phyloP scores from a whole-genome alignment of 2,113 vertebrate species.

The Nesospiza acunhae region DNA sequence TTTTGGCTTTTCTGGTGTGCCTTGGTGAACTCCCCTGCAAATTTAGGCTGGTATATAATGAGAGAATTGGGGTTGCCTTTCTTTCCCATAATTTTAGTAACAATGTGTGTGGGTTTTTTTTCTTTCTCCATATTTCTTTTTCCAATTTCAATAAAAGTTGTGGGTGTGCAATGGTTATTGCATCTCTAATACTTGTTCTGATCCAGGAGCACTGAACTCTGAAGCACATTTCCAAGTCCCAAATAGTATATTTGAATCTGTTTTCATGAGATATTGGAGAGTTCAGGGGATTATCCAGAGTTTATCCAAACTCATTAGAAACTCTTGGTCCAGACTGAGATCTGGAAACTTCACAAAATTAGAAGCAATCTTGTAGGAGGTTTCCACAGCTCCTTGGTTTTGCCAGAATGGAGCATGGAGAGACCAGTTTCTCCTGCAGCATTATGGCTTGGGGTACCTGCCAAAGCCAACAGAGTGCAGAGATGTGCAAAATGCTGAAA shows the following conservation, averaged over 20 bases:
- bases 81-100: background rate
- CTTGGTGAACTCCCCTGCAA: background rate
- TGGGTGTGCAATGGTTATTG: background rate
- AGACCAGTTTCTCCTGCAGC: background rate
- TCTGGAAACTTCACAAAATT: conserved; percentile 20
- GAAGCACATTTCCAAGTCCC: background rate
- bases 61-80: conserved; percentile 9
- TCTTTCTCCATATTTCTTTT: accelerated
- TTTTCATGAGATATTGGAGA: background rate
- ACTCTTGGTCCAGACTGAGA: background rate
- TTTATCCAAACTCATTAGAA: conserved; percentile 34
- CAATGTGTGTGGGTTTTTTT: background rate
- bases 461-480: conserved; percentile 44
- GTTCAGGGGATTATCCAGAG: conserved; percentile 15
- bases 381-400: conserved; percentile 7
- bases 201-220: background rate
- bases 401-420: background rate
- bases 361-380: background rate
- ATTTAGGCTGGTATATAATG: conserved; percentile 35
- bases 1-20: background rate
- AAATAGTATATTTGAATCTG: background rate
- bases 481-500: background rate
- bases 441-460: background rate
- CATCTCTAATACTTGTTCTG: background rate
- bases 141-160: background rate